A percentile compares a stretch with the other conserved stretches of the same genome.
Conservation (phyloP, 2,888 invertebrate genomes). For the Hyposoter didymator region DNA sequence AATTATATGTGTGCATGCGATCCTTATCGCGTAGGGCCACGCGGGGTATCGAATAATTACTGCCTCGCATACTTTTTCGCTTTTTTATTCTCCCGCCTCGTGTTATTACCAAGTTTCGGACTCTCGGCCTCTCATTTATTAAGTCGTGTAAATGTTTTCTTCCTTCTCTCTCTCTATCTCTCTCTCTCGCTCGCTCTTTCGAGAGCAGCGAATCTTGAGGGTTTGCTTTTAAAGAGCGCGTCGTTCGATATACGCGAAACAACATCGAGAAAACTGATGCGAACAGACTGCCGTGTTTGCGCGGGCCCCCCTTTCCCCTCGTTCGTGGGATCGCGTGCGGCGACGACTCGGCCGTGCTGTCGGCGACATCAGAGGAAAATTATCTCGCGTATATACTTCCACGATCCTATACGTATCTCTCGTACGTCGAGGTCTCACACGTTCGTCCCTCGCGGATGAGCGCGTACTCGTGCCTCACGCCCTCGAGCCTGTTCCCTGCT, state of each 20-base stretch:
- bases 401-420: slow-evolving; percentile 18
- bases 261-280: slow-evolving; percentile 15
- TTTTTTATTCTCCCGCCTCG: background rate
- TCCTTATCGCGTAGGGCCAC: slow-evolving; percentile 14
- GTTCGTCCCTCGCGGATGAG: slow-evolving; percentile 40
- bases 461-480: slow-evolving; percentile 45
- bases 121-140: slow-evolving; percentile 8
- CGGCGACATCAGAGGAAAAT: slow-evolving; percentile 78
- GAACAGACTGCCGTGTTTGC: slow-evolving; percentile 8
- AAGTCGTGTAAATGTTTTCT: background rate
- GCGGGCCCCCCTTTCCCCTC: slow-evolving; percentile 61
- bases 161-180: background rate
- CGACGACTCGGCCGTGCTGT: slow-evolving; percentile 72
- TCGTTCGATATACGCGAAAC: slow-evolving; percentile 21
- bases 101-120: slow-evolving; percentile 15
- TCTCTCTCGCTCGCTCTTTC: background rate
- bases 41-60: slow-evolving; percentile 20
- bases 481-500: background rate
- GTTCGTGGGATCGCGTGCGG: slow-evolving; percentile 82
- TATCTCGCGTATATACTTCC: background rate
- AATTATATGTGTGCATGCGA: slow-evolving; percentile 21
- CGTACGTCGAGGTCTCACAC: slow-evolving; percentile 52
- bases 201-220: slow-evolving; percentile 8
- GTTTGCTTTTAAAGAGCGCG: background rate
- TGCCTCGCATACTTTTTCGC: background rate